Evolutionary conservation across 2,797 vertebrate genomes (phyloP), one percentile per base, ranked within the genome.

Genomic region (Erithacus rubecula): DNA sequence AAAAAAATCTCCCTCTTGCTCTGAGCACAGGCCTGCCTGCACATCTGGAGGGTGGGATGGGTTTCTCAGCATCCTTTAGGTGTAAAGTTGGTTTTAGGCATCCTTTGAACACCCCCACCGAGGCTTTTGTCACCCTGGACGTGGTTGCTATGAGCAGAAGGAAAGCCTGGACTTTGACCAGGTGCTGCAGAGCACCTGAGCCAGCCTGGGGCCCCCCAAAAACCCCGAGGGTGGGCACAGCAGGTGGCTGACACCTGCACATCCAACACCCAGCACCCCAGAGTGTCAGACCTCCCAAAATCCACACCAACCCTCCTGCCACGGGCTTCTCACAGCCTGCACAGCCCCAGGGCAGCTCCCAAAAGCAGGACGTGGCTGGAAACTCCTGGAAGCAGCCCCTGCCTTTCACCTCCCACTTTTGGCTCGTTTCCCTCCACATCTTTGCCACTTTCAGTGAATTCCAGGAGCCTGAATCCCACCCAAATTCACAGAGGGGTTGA

Each of bases 291-390:
- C 56, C 0, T 11, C 69, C 81, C 3, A 1, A 24, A 56, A 55
- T 9, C 36, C 3, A 19, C 14, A 0, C 0, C 43, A 10, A 7
- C 0, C 27, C 52, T 1, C 6, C 36, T 34, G 18, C 3, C 0
- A 0, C 2, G 0, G 44, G 44, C 44, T 23, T 13, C 26, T 29
- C 37, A 1, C 47, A 7, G 3, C 15, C 6, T 0, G 5, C 44
- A 14, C 56, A 9, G 60, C 19, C n/a, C 46, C 81, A n/a, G 15
- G 44, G 43, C 51, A 56, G 51, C 47, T 34, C 47, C 27, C 37
- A 3, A 21, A 34, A 49, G 10, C 62, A 24, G 4, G 0, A n/a
- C 0, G 1, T 2, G 47, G 16, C 22, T 16, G 43, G 0, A 0
- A 1, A 8, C 3, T 36, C 51, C 3, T 18, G 10, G 22, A 2